Percentiles rank a stretch among this genome's conserved stretches.
phyloP scores from a whole-genome alignment of 1,140 invertebrate genomes.

The Trachymyrmex cornetzi region DNA sequence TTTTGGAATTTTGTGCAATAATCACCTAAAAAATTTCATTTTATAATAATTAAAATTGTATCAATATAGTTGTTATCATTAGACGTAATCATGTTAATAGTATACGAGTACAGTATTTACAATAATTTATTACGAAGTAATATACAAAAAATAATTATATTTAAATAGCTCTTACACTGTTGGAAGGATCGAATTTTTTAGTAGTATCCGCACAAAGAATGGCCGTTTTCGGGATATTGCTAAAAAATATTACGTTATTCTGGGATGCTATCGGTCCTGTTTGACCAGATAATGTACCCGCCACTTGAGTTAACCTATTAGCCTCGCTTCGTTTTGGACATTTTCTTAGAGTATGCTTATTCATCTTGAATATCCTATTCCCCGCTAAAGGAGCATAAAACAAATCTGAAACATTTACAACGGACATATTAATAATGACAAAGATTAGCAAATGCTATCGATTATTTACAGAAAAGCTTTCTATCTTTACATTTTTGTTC shows the following conservation, averaged over 20 bases:
- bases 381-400: background rate
- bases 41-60: background rate
- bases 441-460: background rate
- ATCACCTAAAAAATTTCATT: background rate
- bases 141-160: background rate
- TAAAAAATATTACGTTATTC: background rate
- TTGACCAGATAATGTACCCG: background rate
- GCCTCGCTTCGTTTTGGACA: background rate
- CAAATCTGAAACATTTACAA: slow-evolving; percentile 6
- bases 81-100: background rate
- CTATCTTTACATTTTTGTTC: background rate
- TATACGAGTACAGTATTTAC: background rate
- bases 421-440: background rate
- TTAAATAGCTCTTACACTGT: background rate
- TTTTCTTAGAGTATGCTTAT: background rate
- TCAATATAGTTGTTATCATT: background rate
- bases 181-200: background rate
- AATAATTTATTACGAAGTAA: background rate
- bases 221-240: background rate
- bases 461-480: background rate
- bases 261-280: slow-evolving; percentile 13
- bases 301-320: background rate
- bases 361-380: background rate
- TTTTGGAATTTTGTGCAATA: background rate
- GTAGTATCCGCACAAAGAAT: background rate